phyloP scores from a whole-genome alignment of 2,113 vertebrate species.

The Sapajus apella region DNA sequence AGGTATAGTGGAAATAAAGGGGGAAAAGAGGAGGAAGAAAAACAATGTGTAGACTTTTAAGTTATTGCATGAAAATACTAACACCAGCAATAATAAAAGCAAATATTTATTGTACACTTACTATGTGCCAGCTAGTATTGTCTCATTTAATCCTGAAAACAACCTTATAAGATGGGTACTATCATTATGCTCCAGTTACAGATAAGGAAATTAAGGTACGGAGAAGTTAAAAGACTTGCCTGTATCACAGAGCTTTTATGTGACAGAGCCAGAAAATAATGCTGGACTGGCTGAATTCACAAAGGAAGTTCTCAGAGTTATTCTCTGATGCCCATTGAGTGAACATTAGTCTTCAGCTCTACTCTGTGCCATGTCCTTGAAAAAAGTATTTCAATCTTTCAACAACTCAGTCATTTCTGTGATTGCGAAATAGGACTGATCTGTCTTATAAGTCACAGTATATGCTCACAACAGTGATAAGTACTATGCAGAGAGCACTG shows the following conservation, averaged over 20 bases:
- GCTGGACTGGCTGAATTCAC: neutral
- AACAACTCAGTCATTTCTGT: neutral
- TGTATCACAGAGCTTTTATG: neutral
- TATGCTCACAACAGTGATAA: neutral
- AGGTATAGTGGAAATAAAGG: neutral
- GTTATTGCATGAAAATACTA: neutral
- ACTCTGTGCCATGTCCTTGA: neutral
- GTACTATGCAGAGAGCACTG: neutral
- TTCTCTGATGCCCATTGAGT: neutral
- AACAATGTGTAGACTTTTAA: neutral
- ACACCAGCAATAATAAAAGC: neutral
- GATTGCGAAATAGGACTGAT: neutral
- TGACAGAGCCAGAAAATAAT: neutral
- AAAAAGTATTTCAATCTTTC: neutral
- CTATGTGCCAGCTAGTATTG: neutral
- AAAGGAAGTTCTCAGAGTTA: neutral
- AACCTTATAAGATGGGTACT: neutral
- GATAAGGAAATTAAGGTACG: neutral
- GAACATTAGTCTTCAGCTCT: neutral
- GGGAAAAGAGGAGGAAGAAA: neutral
- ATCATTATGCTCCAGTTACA: neutral
- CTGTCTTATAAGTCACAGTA: neutral
- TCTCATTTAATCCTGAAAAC: slow-evolving; percentile 22
- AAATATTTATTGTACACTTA: neutral
- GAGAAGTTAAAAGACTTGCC: neutral